These are phyloP conservation scores for Pogonognathellus flavescens DNA, from an alignment of 1,140 invertebrate species.

Conservation along the genomic window DNA sequence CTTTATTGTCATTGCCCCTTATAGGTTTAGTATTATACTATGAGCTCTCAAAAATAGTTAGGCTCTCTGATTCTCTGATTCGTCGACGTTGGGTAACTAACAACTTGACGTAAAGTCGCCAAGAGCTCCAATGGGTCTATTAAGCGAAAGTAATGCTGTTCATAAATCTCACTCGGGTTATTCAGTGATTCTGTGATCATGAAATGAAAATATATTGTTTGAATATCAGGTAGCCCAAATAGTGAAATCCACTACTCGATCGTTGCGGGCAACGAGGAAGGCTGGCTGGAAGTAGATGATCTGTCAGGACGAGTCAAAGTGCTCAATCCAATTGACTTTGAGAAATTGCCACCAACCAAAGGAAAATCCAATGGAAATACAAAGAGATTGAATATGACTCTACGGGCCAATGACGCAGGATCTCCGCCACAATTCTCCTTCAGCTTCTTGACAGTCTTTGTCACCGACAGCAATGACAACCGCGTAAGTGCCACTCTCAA, in stretches of 20 bases:
- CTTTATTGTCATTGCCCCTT: too few species aligned
- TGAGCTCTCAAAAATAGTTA: too few species aligned
- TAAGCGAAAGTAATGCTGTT: neutral
- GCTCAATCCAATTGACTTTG: constrained; percentile 82
- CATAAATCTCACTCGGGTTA: neutral
- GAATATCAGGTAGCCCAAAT: constrained; percentile 80
- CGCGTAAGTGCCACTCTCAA: constrained; percentile 31
- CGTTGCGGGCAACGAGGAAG: constrained; percentile 78
- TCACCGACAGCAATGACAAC: constrained; percentile 83
- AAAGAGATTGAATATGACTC: constrained; percentile 80
- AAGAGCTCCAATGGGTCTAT: neutral
- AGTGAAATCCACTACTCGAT: constrained; percentile 87
- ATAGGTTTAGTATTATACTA: too few species aligned
- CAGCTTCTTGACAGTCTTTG: constrained; percentile 82
- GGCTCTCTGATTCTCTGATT: too few species aligned
- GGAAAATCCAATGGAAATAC: constrained; percentile 73
- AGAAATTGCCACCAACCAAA: constrained; percentile 74
- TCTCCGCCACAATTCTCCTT: constrained; percentile 81
- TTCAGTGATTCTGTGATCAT: neutral
- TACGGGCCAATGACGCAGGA: constrained; percentile 85
- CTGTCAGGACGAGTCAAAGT: constrained; percentile 81
- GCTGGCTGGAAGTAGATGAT: constrained; percentile 87
- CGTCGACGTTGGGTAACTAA: too few species aligned
- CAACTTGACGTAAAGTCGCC: neutral
- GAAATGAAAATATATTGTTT: constrained; percentile 1